Percentiles rank a stretch among this genome's conserved stretches.
Evolutionary conservation across 2,888 invertebrate species (phyloP).

Genomic region (Oxyscelio sp.): DNA sequence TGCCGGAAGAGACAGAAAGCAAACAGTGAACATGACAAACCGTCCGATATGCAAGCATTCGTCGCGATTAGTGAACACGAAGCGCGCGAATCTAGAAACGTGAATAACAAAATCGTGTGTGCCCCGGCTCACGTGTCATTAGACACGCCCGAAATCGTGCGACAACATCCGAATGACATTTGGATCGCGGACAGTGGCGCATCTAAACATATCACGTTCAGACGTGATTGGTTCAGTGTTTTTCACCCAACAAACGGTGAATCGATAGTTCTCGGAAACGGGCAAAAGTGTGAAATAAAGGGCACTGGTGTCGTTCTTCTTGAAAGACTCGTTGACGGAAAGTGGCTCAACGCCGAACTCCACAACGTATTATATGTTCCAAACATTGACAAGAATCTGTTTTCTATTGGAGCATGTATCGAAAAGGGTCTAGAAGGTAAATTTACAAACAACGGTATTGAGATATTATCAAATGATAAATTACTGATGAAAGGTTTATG

Average conservation of each 20-base stretch:
- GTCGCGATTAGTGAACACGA: not conserved
- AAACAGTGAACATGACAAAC: not conserved
- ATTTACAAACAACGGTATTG: not conserved
- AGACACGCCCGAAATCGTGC: not conserved
- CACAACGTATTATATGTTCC: slow-evolving; percentile 1
- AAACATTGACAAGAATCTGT: not conserved
- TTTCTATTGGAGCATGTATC: not conserved
- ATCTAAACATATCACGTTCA: not conserved
- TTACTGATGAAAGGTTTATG: slow-evolving; percentile 2
- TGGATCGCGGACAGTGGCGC: slow-evolving; percentile 14
- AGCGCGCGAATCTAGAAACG: not conserved
- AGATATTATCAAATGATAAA: not conserved
- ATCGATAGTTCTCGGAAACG: not conserved
- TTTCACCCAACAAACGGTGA: not conserved
- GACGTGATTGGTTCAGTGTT: slow-evolving; percentile 9
- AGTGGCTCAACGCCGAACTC: not conserved
- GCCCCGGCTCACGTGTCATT: not conserved
- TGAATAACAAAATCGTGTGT: not conserved
- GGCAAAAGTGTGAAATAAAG: not conserved
- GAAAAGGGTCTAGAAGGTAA: not conserved
- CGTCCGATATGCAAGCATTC: slow-evolving; percentile 1
- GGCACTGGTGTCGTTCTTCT: not conserved
- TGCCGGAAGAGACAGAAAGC: slow-evolving; percentile 4
- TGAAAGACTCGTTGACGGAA: not conserved
- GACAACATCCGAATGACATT: slow-evolving; percentile 23